Base-by-base conservation (phyloP, 2,888 invertebrate species). In the Julus scanicus region DNA sequence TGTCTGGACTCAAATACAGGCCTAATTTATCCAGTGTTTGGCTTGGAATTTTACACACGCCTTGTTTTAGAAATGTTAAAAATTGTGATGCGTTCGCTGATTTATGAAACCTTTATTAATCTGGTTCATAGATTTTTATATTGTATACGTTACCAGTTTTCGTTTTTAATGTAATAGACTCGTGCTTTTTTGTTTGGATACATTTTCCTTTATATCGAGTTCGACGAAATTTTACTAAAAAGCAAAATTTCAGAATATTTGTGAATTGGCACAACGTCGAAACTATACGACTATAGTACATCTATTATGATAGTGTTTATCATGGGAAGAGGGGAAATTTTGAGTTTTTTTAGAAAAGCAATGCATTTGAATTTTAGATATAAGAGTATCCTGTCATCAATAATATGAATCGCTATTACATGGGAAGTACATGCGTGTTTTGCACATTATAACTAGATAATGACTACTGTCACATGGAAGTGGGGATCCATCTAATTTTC, bases 381-480 rank as follows among this genome's bases (percentile, higher is more conserved):
- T 29, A 20, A 1, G 71, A 29, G 20, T 71, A 71, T 71, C 11
- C 6, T 71, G 71, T 11, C 29, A 1, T 29, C 71, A 29, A 71
- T 71, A 71, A 71, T 20, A 71, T 71, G 20, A 29, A 9, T 20
- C 11, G 71, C 29, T 29, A 11, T 71, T 71, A 71, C 71, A 29
- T 29, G 5, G 9, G 20, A 71, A 20, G 11, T 71, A 29, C 11
- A 71, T 29, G 63, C 6, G n/a, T 63, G n/a, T n/a, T 63, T 63
- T 63, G 20, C 5, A n/a, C 8, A 3, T 20, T 71, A 20, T 20
- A 71, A 71, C 29, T 71, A 71, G 71, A 71, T 29, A 71, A 71
- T 71, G 71, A 71, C 71, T 71, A 29, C 29, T 71, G 71, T 71
- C 71, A 71, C 71, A 71, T 29, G 71, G 2, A 29, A 53, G n/a